Conservation (phyloP, 2,113 vertebrate genomes). For the Peromyscus polionotus region DNA sequence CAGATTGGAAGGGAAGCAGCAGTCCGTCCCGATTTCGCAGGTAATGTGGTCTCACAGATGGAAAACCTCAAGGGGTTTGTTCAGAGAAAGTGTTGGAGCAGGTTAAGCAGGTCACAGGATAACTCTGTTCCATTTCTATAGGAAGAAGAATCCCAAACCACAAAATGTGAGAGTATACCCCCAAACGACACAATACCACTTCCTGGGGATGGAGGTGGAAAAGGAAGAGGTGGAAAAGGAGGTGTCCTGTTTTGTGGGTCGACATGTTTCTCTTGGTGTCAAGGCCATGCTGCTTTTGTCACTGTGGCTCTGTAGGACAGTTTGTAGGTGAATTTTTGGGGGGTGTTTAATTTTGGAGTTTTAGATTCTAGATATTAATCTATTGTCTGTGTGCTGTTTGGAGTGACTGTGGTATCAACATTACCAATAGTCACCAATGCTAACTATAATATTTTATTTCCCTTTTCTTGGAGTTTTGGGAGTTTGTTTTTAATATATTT, state of each 20-base stretch:
- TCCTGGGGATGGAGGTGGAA: not conserved
- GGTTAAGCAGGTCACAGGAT: not conserved
- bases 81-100: not conserved
- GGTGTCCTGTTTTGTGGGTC: not conserved
- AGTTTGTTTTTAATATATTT: not conserved
- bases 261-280: not conserved
- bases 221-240: not conserved
- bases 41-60: not conserved
- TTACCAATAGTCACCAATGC: not conserved
- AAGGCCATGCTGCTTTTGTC: not conserved
- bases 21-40: not conserved
- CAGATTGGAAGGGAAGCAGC: not conserved
- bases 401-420: not conserved
- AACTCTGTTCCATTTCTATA: constrained; percentile 10
- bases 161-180: not conserved
- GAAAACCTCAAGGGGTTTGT: not conserved
- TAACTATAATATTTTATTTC: not conserved
- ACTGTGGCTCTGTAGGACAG: not conserved
- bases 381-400: not conserved
- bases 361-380: not conserved
- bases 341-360: not conserved
- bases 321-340: not conserved
- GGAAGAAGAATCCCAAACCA: not conserved
- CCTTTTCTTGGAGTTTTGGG: not conserved
- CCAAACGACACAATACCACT: not conserved